Percentiles rank a stretch among this genome's conserved stretches.
phyloP scores from a whole-genome alignment of 2,888 invertebrate species.

The Charanyca ferruginea region DNA sequence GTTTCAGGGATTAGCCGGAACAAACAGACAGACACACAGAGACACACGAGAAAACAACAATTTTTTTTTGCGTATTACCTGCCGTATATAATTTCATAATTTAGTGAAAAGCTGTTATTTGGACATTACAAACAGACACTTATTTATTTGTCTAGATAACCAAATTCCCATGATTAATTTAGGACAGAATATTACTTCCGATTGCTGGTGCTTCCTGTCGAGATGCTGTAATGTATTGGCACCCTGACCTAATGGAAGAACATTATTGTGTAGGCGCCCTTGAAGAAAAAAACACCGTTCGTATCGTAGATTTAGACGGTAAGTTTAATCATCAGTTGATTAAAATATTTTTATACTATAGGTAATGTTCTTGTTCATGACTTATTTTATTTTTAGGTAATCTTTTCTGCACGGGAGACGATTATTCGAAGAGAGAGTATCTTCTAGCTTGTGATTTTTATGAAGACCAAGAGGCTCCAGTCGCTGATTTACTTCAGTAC shows the following conservation, averaged over 20 bases:
- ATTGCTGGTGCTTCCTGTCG: conserved; percentile 87
- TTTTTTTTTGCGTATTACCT: too few species aligned
- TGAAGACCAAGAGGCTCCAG: conserved; percentile 88
- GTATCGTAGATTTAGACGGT: conserved; percentile 87
- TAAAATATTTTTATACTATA: too few species aligned
- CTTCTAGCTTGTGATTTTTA: conserved; percentile 88
- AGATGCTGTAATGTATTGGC: conserved; percentile 89
- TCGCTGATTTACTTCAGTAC: conserved; percentile 86
- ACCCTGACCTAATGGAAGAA: conserved; percentile 86
- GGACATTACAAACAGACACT: too few species aligned
- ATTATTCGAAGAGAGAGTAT: conserved; percentile 87
- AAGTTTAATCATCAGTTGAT: conserved; percentile 13
- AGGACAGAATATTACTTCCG: conserved; percentile 87
- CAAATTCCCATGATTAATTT: background rate
- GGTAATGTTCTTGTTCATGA: background rate
- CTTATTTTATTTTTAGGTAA: conserved; percentile 76
- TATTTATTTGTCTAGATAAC: background rate
- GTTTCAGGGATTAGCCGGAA: too few species aligned
- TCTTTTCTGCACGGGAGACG: conserved; percentile 88
- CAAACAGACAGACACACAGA: too few species aligned
- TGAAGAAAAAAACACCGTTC: conserved; percentile 84
- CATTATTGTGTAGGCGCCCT: conserved; percentile 88
- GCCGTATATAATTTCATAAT: too few species aligned
- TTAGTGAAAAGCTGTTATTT: too few species aligned
- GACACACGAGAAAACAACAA: too few species aligned